Evolutionary conservation across 2,888 invertebrate species (phyloP).

Genomic region (Bellardia bayeri): DNA sequence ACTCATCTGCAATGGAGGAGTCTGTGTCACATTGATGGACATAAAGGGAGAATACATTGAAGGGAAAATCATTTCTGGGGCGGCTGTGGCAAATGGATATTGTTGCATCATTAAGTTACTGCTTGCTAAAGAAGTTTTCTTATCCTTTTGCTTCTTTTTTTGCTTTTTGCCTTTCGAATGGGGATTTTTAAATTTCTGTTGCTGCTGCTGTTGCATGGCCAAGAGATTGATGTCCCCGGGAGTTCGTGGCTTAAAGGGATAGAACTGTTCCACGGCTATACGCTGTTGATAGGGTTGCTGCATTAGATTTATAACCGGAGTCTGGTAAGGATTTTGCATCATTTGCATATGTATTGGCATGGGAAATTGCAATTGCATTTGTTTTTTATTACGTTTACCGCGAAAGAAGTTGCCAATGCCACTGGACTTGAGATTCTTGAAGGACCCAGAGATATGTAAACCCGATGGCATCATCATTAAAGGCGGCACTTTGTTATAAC

Average conservation of each 20-base stretch:
- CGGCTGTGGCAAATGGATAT: conserved; percentile 76
- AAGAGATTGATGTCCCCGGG: conserved; percentile 90
- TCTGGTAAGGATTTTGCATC: conserved; percentile 70
- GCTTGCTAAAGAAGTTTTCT: conserved; percentile 61
- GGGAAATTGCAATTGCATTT: conserved; percentile 79
- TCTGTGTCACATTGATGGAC: conserved; percentile 78
- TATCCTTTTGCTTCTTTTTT: conserved; percentile 76
- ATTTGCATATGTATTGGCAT: conserved; percentile 77
- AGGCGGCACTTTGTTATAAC: conserved; percentile 73
- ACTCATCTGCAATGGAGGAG: conserved; percentile 75
- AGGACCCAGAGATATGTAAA: conserved; percentile 82
- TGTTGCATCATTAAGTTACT: conserved; percentile 74
- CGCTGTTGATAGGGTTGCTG: conserved; percentile 77
- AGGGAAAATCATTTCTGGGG: conserved; percentile 75
- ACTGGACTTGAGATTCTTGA: conserved; percentile 82
- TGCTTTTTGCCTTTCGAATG: conserved; percentile 78
- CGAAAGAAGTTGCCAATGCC: conserved; percentile 82
- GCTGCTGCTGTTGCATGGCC: conserved; percentile 85
- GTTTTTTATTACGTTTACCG: conserved; percentile 81
- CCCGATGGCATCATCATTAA: conserved; percentile 81
- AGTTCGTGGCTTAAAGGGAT: conserved; percentile 89
- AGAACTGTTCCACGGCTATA: conserved; percentile 87
- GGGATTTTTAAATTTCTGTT: conserved; percentile 76
- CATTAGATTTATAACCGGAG: conserved; percentile 71
- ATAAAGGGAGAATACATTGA: conserved; percentile 76